Evolutionary conservation across 2,113 vertebrate species (phyloP), one percentile per base, ranked within the genome.

Genomic region (Crotalus viridis): DNA sequence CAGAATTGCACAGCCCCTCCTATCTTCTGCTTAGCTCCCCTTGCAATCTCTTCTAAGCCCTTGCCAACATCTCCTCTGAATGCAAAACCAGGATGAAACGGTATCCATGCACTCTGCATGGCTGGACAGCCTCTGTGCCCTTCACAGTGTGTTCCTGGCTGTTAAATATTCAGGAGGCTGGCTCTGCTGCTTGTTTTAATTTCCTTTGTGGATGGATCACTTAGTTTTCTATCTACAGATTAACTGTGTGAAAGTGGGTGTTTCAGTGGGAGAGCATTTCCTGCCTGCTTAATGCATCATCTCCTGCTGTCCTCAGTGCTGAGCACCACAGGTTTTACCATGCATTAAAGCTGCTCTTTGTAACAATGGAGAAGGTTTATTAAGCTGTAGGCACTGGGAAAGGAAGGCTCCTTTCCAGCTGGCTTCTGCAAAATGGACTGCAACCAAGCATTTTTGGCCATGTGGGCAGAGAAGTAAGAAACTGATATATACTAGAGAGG

Each of bases 211-310:
- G 46, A 93, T 90, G 92, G 88, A 90, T 93, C 92, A 85, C 92
- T 93, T 90, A 86, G 88, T 93, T 93, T 86, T 56, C 89, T 93
- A 90, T 93, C 88, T 93, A 64, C 92, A 93, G 74, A 90, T 90
- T 87, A 93, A 64, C 74, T 64, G 74, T 93, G 89, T 87, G 81
- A 93, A 93, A 93, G 74, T 93, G 92, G 88, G 92, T 93, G 92
- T 93, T 93, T 90, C 48, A 24, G 46, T 86, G 92, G 92, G 88
- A 93, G 81, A 90, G 92, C 90, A 90, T 93, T 93, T 90, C 88
- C 88, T 93, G 92, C 92, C 88, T 93, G 56, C 88, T 93, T 93
- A 93, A 93, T 87, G 74, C 92, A 93, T 93, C 92, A 90, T 81
- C 92, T 93, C 88, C 92, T 90, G 89, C 92, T 61, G 48, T 90